Conservation (phyloP, 1,140 invertebrate species). For the Danaus melanippus region DNA sequence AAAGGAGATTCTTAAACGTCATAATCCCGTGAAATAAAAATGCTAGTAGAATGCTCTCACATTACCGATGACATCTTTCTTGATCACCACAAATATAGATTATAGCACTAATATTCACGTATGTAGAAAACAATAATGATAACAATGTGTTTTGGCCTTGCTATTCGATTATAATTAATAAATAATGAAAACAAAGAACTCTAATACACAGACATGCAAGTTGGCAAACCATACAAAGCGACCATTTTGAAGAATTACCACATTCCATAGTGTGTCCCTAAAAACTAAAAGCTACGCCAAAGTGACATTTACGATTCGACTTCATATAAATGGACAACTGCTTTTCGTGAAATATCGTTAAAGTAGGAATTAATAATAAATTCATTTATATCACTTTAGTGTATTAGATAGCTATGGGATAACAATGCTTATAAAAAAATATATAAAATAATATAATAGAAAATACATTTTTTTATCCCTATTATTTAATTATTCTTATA, state of each 20-base stretch:
- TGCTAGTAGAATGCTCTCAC: constrained; percentile 63
- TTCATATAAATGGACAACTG: background rate
- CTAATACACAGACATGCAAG: constrained; percentile 71
- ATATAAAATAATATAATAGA: too few relatives aligned
- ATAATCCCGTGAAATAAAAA: constrained; percentile 64
- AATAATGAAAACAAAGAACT: constrained; percentile 73
- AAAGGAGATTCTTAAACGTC: constrained; percentile 54
- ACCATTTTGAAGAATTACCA: constrained; percentile 77
- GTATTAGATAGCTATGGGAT: too few relatives aligned
- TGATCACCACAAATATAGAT: constrained; percentile 42
- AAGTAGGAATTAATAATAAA: too few relatives aligned
- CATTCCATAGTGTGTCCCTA: constrained; percentile 72
- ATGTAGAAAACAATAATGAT: constrained; percentile 33
- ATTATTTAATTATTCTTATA: too few relatives aligned
- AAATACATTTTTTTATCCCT: too few relatives aligned
- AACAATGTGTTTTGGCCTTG: constrained; percentile 36
- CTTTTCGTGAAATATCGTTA: too few relatives aligned
- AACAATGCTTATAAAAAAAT: too few relatives aligned
- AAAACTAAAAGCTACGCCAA: constrained; percentile 48
- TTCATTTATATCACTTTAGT: too few relatives aligned
- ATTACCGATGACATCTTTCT: constrained; percentile 67
- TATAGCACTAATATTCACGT: constrained; percentile 32
- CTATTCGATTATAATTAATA: constrained; percentile 40
- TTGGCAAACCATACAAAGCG: constrained; percentile 75
- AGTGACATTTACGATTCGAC: constrained; percentile 42